Evolutionary conservation across 2,113 vertebrate species (phyloP).

Genomic region (Oreochromis tanganicae): DNA sequence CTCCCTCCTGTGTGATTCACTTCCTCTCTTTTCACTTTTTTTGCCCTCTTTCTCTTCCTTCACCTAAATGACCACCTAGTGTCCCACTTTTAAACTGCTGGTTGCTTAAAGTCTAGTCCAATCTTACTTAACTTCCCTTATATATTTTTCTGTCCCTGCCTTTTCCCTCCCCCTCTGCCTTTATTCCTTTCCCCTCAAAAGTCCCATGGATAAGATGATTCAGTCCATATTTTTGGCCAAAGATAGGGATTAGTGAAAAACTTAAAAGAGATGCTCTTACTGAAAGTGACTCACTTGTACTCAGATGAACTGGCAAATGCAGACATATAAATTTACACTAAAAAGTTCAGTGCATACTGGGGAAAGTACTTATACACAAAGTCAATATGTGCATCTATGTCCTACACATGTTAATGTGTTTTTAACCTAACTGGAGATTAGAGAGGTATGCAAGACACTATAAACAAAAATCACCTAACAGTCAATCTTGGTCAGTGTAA

Average conservation of each 20-base stretch:
- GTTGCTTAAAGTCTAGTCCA: slow-evolving; percentile 1
- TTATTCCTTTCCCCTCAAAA: not conserved
- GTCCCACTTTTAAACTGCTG: not conserved
- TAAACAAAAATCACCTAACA: slow-evolving; percentile 7
- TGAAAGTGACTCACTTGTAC: not conserved
- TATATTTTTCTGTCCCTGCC: not conserved
- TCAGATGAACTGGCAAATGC: not conserved
- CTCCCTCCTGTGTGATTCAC: not conserved
- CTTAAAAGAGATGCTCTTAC: not conserved
- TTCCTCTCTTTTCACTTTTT: not conserved
- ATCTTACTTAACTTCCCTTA: not conserved
- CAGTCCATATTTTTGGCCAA: slow-evolving; percentile 26
- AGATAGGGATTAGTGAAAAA: slow-evolving; percentile 15
- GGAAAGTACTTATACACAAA: not conserved
- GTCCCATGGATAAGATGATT: slow-evolving; percentile 10
- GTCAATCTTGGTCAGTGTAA: slow-evolving; percentile 3
- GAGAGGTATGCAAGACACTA: not conserved
- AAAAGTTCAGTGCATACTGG: not conserved
- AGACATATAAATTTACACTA: not conserved
- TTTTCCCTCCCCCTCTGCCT: not conserved
- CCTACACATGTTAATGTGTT: not conserved
- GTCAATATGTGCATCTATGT: not conserved
- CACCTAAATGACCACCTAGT: slow-evolving; percentile 14
- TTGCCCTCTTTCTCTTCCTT: slow-evolving; percentile 1
- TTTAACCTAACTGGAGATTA: not conserved